These are phyloP conservation scores for Hedychridium roseum DNA, from an alignment of 2,888 invertebrate species.

Conservation along the genomic window DNA sequence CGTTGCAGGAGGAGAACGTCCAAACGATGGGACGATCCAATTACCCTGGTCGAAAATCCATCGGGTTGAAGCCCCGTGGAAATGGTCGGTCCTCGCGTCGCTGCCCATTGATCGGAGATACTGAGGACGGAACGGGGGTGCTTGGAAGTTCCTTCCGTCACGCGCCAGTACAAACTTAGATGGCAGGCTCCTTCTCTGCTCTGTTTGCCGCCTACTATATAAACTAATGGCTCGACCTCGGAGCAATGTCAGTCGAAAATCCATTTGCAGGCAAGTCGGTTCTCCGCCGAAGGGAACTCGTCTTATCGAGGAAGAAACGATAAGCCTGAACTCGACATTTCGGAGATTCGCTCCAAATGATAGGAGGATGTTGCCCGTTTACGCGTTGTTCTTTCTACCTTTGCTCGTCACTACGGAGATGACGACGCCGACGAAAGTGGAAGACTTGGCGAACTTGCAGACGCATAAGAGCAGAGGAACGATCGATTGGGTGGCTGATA, in stretches of 20 bases:
- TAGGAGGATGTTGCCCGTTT: conserved; percentile 41
- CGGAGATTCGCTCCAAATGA: conserved; percentile 19
- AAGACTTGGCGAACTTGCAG: conserved; percentile 11
- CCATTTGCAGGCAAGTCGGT: conserved; percentile 34
- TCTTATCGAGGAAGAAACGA: no score
- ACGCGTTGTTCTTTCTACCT: conserved; percentile 38
- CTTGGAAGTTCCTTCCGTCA: conserved; percentile 57
- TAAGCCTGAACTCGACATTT: neutral
- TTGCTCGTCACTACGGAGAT: conserved; percentile 33
- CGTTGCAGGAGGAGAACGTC: neutral
- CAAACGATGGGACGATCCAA: no score
- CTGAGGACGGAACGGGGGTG: conserved; percentile 33
- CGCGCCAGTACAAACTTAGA: conserved; percentile 59
- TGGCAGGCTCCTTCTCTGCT: conserved; percentile 50
- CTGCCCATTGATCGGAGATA: conserved; percentile 38
- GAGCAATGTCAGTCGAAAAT: conserved; percentile 51
- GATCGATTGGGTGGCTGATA: conserved; percentile 40
- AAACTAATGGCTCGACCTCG: conserved; percentile 49
- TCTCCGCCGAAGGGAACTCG: neutral
- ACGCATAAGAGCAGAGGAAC: conserved; percentile 16
- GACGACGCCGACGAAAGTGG: conserved; percentile 17
- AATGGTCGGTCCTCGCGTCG: conserved; percentile 6
- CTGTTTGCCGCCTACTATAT: conserved; percentile 48
- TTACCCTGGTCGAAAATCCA: no score
- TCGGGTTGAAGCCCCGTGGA: conserved; percentile 8